Evolutionary conservation across 1,140 invertebrate species (phyloP), one percentile per base, ranked within the genome.

Genomic region (Zaprionus inermis): DNA sequence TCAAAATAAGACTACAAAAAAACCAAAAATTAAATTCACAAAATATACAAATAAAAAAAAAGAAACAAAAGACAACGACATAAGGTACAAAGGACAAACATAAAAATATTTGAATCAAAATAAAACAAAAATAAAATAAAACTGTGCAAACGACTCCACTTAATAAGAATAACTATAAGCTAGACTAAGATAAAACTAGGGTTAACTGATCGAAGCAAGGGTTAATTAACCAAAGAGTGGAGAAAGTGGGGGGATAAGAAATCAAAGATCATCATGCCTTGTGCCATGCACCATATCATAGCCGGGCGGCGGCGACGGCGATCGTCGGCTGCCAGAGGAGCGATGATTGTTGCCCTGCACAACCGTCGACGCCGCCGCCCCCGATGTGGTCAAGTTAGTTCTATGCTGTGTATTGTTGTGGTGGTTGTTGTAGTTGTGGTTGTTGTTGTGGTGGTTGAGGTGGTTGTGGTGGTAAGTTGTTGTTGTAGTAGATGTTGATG

Each of bases 231-330:
- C 5, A 2, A 12, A 54, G 38, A 22, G 18, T n/a, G 22, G 46
- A 64, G 57, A 64, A 49, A 80, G 64, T 49, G 14, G 60, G 61
- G 66, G 41, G 46, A 82, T 73, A 86, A 79, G 68, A 86, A 91
- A 82, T 90, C 63, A 91, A 91, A 90, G 81, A 66, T 90, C 92
- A 92, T 92, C 92, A 92, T 92, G 92, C 92, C 92, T 92, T 91
- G 88, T 91, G 90, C 90, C 91, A 92, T 92, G 92, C 92, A 92
- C 92, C 92, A 92, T 82, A 90, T 92, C 91, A 91, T 92, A 92
- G 78, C 83, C 90, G 63, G 92, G 92, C 85, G 92, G 92, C 68
- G 92, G 92, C 70, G 91, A 91, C 79, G 92, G 84, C 63, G 86
- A 82, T 52, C 84, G 77, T 30, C 76, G 80, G 41, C 81, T 64